phyloP scores from a whole-genome alignment of 2,113 vertebrate genomes.

The Microtus ochrogaster region DNA sequence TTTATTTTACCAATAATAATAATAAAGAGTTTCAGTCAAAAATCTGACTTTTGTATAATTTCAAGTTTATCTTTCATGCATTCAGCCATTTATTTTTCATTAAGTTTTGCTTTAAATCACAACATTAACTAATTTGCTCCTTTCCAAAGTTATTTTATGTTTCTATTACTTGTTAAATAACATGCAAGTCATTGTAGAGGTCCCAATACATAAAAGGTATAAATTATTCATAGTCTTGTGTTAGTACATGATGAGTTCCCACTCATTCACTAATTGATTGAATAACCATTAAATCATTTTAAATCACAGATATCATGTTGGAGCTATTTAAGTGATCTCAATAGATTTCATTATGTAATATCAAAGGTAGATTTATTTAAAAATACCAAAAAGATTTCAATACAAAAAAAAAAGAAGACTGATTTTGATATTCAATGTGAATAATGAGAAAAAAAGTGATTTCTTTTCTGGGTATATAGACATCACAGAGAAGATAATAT shows the following conservation, averaged over 20 bases:
- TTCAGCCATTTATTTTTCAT: neutral
- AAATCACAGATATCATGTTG: neutral
- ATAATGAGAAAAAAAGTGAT: neutral
- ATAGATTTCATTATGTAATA: neutral
- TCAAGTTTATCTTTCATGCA: neutral
- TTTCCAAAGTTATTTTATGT: conserved; percentile 26
- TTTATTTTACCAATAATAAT: neutral
- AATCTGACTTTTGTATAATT: neutral
- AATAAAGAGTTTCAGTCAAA: neutral
- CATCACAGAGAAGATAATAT: neutral
- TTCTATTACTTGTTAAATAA: neutral
- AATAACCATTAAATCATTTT: neutral
- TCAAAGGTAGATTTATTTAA: neutral
- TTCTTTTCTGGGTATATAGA: neutral
- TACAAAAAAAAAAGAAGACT: neutral
- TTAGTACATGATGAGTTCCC: neutral
- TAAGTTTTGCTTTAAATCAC: neutral
- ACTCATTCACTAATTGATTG: neutral
- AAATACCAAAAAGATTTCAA: neutral
- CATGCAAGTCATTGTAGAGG: neutral
- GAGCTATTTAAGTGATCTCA: neutral
- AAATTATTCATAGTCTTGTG: neutral
- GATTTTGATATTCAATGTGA: neutral
- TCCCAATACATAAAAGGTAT: neutral
- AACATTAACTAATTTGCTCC: neutral